Conservation (phyloP, 2,113 vertebrate species). For the Chionomys nivalis region DNA sequence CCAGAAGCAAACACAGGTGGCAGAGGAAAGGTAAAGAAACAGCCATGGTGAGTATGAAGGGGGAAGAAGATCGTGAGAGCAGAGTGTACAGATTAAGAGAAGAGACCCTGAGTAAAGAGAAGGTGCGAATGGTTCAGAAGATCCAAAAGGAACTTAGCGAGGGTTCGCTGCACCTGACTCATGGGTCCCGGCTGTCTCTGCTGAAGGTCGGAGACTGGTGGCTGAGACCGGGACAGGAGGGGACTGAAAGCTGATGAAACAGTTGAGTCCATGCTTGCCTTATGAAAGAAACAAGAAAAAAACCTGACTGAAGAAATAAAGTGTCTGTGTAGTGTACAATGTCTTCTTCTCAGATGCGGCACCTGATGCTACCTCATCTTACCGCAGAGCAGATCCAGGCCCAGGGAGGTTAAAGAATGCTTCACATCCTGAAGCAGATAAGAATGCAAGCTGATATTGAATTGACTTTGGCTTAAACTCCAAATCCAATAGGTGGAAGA, state of each 20-base stretch:
- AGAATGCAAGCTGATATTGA: background rate
- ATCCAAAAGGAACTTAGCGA: background rate
- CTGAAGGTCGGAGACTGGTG: background rate
- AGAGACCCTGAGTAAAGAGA: background rate
- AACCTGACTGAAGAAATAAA: background rate
- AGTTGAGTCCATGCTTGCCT: background rate
- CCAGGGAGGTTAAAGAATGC: background rate
- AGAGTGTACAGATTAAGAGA: background rate
- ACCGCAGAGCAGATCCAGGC: background rate
- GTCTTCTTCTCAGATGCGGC: background rate
- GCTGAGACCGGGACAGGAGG: background rate
- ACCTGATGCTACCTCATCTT: background rate
- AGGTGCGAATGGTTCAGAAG: background rate
- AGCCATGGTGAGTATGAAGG: background rate
- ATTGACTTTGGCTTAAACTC: background rate
- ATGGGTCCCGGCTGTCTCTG: background rate
- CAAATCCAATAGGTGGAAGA: background rate
- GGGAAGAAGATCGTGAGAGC: background rate
- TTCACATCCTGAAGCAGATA: background rate
- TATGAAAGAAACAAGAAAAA: background rate
- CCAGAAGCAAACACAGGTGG: too few species aligned
- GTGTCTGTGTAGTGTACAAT: background rate
- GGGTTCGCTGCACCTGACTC: rapidly evolving
- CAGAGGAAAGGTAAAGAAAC: background rate
- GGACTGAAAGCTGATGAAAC: background rate